Evolutionary conservation across 2,113 vertebrate species (phyloP).

Genomic region (Leptobrachium leishanense): DNA sequence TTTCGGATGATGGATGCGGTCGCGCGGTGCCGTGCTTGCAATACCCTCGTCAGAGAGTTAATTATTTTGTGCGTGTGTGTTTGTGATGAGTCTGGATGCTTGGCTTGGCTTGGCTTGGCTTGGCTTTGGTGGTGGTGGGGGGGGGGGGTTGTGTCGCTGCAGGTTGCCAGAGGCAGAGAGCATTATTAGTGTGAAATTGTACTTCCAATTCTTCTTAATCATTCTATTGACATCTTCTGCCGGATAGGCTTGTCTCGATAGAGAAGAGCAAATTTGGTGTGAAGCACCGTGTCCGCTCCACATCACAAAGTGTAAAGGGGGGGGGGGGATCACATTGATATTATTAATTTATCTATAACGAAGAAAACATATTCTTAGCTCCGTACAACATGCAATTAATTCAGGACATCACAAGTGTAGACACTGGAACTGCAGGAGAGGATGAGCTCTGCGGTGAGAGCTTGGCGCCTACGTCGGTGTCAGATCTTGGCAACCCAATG

Average conservation of each 20-base stretch:
- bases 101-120: background rate
- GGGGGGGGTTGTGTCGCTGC: background rate
- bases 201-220: slow-evolving; percentile 12
- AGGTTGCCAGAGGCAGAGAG: background rate
- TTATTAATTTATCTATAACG: background rate
- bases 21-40: no score
- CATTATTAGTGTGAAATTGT: slow-evolving; percentile 6
- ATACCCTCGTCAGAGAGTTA: background rate
- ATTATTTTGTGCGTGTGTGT: background rate
- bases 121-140: background rate
- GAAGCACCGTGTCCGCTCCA: background rate
- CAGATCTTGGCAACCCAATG: no score
- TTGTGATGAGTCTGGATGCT: background rate
- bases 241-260: background rate
- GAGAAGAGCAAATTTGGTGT: background rate
- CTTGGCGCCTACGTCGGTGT: no score
- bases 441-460: no score
- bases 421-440: no score
- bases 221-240: background rate
- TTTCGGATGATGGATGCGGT: no score
- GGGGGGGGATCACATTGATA: background rate
- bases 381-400: background rate
- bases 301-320: background rate
- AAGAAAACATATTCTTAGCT: background rate
- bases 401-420: no score